Base-by-base conservation (phyloP, 2,888 invertebrate species). In the Drosophila eohydei region DNA sequence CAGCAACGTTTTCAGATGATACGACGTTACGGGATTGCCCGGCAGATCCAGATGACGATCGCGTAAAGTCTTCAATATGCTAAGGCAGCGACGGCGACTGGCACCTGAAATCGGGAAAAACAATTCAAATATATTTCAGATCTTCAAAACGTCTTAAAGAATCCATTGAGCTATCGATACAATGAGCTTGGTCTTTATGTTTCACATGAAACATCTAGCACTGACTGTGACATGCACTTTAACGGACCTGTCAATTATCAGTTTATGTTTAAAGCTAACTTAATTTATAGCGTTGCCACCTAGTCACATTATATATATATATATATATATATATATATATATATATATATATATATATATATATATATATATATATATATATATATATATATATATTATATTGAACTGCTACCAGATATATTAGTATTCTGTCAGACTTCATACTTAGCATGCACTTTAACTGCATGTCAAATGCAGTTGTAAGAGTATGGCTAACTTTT, bases 31-130 rank as follows among this genome's bases (percentile, higher is more conserved):
- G 0, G 98, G 98, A 91, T 97, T 97, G 0, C 97, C 96, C 61
- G 97, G 95, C 89, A 97, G 91, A 92, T 98, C 98, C 80, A 98
- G 93, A 91, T 98, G 98, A 57, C 98, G 94, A 92, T 99, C 98
- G 26, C 98, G 94, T 73, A 98, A 95, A 4, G 98, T 97, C 93
- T 98, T 98, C 73, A 99, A 93, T 76, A 98, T 96, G 91, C 97
- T 97, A 76, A 98, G 94, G 92, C 97, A 97, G 82, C 97, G 96
- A 78, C 96, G 95, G 61, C 98, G 95, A 92, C 97, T 97, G 6
- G 97, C 97, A 74, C 93, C 93, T 93, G 74, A n/a, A 90, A 21
- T 26, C 1, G 2, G 7, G 8, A 16, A 14, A 30, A 14, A 9
- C 1, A 4, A 26, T 41, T 51, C 1, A 6, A 38, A 52, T 36